Base-by-base conservation (phyloP, 2,113 vertebrate species). In the Paraplagusia blochii region DNA sequence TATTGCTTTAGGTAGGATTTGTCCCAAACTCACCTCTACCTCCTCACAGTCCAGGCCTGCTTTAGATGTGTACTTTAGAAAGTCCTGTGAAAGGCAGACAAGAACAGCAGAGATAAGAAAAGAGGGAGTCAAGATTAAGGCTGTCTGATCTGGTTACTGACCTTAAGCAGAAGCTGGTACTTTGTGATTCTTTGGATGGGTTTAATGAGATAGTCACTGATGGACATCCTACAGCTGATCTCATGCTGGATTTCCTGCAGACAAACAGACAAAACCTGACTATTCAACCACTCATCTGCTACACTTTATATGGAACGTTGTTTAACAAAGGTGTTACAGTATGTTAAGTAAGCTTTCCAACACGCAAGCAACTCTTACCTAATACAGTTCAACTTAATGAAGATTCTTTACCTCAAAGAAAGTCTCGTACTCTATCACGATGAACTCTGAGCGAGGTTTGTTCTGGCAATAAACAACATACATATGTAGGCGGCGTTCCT, bases 171-270 rank as follows among this genome's bases (percentile, higher is more conserved):
- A 66, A 99, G 89, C 73, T 99, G 97, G 70, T 99, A 98, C 44
- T 98, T 99, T 54, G 96, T 99, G 89, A 99, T 99, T 84, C 96
- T 94, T 86, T 99, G 97, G 80, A 99, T 94, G 34, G 97, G 97
- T 88, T 98, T 99, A 81, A 99, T 99, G 39, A 99, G 90, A 75
- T 96, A 98, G 79, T 98, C 97, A 14, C 93, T 97, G 69, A 99
- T 92, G 1, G 93, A 94, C 85, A 99, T 91, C 63, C 96, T 92
- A 47, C 94, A 94, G 87, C 88, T 95, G 86, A 98, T 92, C 84
- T 98, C 96, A 59, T 95, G 94, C 69, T 97, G 96, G 58, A 98
- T 84, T 69, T 98, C 95, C 97, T 98, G 77, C 67, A 76, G 15
- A 84, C 71, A 40, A 6, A 45, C 39, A 58, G 15, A 9, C 29